A percentile compares a stretch with the other conserved stretches of the same genome.
Conservation (phyloP, 1,140 invertebrate species). For the Habropoda laboriosa region DNA sequence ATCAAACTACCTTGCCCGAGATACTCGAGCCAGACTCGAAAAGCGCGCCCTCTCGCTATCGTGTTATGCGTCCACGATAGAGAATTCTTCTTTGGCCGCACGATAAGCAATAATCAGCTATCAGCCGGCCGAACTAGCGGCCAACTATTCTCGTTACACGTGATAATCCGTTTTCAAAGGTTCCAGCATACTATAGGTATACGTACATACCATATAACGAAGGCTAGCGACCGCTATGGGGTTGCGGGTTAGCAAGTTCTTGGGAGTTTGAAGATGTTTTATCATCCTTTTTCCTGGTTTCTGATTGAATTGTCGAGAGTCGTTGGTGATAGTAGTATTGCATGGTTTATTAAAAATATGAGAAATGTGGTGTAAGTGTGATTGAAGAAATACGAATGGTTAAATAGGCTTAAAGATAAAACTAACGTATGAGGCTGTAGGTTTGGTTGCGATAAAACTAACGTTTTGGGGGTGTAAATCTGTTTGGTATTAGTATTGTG, state of each 20-base stretch:
- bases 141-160: slow-evolving; percentile 33
- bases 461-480: too few relatives aligned
- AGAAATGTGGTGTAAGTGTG: too few relatives aligned
- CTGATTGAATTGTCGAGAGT: neutral
- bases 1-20: neutral
- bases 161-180: slow-evolving; percentile 23
- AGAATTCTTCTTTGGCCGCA: neutral
- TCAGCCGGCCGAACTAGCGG: slow-evolving; percentile 9
- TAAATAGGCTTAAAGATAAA: too few relatives aligned
- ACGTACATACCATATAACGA: neutral
- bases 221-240: neutral
- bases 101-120: slow-evolving; percentile 22
- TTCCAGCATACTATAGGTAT: neutral
- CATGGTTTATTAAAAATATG: too few relatives aligned
- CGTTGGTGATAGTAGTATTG: too few relatives aligned
- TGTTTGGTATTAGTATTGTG: too few relatives aligned
- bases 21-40: neutral
- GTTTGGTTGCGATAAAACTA: too few relatives aligned
- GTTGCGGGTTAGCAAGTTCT: neutral
- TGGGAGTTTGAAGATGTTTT: neutral
- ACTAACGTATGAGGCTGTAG: too few relatives aligned
- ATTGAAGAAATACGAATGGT: too few relatives aligned
- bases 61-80: neutral
- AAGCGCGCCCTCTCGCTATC: neutral
- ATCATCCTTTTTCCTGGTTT: fast-evolving